These are phyloP conservation scores for Halichoeres trimaculatus DNA, from an alignment of 2,113 vertebrate species.

Conservation along the genomic window DNA sequence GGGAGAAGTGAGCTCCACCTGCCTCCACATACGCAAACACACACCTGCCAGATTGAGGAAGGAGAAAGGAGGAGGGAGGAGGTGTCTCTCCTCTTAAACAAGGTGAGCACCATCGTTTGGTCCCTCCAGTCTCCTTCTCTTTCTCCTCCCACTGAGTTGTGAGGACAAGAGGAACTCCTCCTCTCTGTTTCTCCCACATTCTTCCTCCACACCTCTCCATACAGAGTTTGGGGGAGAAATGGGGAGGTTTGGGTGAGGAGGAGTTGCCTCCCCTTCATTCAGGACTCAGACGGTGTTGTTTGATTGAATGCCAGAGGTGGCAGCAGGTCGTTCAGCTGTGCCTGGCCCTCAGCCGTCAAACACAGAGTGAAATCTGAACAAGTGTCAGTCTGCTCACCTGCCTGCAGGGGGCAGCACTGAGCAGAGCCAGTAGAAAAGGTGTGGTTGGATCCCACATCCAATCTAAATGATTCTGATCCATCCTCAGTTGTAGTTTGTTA, in stretches of 20 bases:
- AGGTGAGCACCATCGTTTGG: conserved; percentile 28
- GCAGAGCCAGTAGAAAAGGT: not conserved
- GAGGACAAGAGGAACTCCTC: not conserved
- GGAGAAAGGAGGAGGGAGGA: no score
- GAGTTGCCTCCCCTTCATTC: no score
- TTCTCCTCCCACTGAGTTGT: not conserved
- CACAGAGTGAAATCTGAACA: conserved; percentile 1
- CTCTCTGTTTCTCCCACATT: not conserved
- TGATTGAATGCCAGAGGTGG: conserved; percentile 42
- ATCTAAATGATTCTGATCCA: no score
- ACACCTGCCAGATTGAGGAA: conserved; percentile 31
- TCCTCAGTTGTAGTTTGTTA: no score
- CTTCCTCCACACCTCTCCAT: conserved; percentile 15
- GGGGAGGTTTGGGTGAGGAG: not conserved
- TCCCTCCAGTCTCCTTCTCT: conserved; percentile 17
- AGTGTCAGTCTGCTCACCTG: conserved; percentile 16
- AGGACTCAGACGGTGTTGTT: conserved; percentile 26
- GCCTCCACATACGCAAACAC: conserved; percentile 14
- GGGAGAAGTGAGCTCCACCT: conserved; percentile 49
- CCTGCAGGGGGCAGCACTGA: not conserved
- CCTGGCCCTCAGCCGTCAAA: conserved; percentile 31
- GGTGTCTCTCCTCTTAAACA: conserved; percentile 8
- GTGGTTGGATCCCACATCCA: not conserved
- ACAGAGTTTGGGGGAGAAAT: not conserved
- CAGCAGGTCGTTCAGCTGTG: conserved; percentile 32